Evolutionary conservation across 2,797 vertebrate genomes (phyloP).

Genomic region (Poeciliopsis turneri): DNA sequence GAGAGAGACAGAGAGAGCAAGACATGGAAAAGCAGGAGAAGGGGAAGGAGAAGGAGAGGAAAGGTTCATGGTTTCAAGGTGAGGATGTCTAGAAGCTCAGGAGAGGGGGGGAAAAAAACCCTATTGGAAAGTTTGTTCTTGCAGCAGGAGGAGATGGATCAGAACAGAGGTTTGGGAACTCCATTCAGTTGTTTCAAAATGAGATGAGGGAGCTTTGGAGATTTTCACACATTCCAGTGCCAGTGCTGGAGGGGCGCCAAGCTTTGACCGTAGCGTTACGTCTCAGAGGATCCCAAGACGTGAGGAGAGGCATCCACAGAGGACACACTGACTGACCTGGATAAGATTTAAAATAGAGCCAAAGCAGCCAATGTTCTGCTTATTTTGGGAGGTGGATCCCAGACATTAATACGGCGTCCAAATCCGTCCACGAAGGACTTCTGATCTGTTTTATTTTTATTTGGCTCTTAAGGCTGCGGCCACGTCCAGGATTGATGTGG

Average conservation of each 20-base stretch:
- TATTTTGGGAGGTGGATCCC: slow-evolving; percentile 44
- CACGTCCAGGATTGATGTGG: slow-evolving; percentile 60
- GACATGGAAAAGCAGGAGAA: slow-evolving; percentile 47
- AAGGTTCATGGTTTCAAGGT: slow-evolving; percentile 33
- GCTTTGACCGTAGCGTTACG: slow-evolving; percentile 33
- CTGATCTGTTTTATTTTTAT: slow-evolving; percentile 32
- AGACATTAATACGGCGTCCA: slow-evolving; percentile 20
- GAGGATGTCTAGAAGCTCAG: slow-evolving; percentile 32
- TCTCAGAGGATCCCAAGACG: slow-evolving; percentile 63
- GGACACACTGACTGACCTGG: slow-evolving; percentile 76
- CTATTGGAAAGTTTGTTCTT: slow-evolving; percentile 63
- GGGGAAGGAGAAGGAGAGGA: slow-evolving; percentile 43
- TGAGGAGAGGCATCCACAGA: slow-evolving; percentile 54
- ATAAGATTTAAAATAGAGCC: slow-evolving; percentile 63
- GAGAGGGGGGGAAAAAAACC: slow-evolving; percentile 13
- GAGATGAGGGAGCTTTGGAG: slow-evolving; percentile 37
- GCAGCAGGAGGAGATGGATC: slow-evolving; percentile 34
- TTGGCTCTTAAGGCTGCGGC: slow-evolving; percentile 38
- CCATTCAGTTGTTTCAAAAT: slow-evolving; percentile 24
- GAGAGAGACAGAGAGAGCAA: slow-evolving; percentile 41
- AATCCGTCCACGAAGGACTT: slow-evolving; percentile 31
- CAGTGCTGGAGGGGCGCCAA: slow-evolving; percentile 39
- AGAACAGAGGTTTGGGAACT: slow-evolving; percentile 29
- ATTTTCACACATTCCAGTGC: slow-evolving; percentile 49
- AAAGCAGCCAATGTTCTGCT: slow-evolving; percentile 38